A percentile compares a stretch with the other conserved stretches of the same genome.
Evolutionary conservation across 1,140 invertebrate species (phyloP).

Genomic region (Drepana arcuata): DNA sequence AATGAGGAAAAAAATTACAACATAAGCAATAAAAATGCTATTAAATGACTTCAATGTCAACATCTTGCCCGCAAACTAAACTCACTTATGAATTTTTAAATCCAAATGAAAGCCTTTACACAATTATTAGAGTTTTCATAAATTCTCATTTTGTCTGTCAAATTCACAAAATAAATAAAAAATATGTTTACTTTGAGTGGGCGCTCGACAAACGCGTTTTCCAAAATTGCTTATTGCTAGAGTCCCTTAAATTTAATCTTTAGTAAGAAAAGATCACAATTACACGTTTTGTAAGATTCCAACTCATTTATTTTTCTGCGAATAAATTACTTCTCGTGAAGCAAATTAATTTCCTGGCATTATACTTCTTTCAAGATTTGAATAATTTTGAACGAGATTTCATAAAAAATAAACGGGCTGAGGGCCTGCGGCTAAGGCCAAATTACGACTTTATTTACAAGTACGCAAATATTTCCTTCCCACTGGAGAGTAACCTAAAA

Average conservation of each 20-base stretch:
- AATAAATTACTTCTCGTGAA: slow-evolving; percentile 54
- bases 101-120: too few species aligned
- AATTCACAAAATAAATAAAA: too few species aligned
- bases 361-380: slow-evolving; percentile 64
- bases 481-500: slow-evolving; percentile 29
- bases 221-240: slow-evolving; percentile 31
- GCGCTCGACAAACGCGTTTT: slow-evolving; percentile 12
- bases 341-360: slow-evolving; percentile 65
- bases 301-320: slow-evolving; percentile 58
- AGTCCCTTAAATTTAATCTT: slow-evolving; percentile 44
- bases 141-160: too few species aligned
- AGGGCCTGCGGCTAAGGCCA: slow-evolving; percentile 51
- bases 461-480: slow-evolving; percentile 36
- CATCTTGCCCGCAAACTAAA: too few species aligned
- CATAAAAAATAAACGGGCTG: slow-evolving; percentile 56
- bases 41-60: too few species aligned
- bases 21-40: too few species aligned
- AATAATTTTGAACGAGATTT: slow-evolving; percentile 64
- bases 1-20: too few species aligned
- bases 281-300: slow-evolving; percentile 56
- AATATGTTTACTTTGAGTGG: too few species aligned
- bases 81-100: too few species aligned
- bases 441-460: slow-evolving; percentile 68
- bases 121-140: too few species aligned
- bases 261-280: slow-evolving; percentile 48